phyloP scores from a whole-genome alignment of 2,888 invertebrate species.

The Melikaiella ostensackeni region DNA sequence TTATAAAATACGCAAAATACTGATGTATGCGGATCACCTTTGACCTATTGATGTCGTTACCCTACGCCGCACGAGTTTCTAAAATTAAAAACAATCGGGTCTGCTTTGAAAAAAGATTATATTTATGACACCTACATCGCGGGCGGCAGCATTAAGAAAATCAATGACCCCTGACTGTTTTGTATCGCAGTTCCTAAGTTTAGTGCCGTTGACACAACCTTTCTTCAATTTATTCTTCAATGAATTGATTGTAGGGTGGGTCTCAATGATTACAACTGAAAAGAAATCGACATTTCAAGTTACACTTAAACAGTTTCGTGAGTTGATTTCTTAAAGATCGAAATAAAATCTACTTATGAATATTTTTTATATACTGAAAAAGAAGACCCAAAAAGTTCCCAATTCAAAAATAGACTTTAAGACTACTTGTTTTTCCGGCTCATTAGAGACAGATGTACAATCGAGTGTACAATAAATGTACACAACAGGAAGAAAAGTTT shows the following conservation, averaged over 20 bases:
- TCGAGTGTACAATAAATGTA: no score
- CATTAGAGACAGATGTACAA: no score
- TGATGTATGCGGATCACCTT: background rate
- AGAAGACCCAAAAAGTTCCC: no score
- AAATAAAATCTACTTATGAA: no score
- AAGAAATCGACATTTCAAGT: no score
- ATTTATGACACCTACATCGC: background rate
- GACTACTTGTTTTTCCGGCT: no score
- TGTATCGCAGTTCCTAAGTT: background rate
- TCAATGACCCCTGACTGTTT: background rate
- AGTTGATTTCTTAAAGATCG: no score
- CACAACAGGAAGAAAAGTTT: no score
- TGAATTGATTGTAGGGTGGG: background rate
- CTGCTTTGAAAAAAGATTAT: background rate
- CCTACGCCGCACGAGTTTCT: background rate
- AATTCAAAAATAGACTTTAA: no score
- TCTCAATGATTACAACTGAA: background rate
- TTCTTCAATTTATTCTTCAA: background rate
- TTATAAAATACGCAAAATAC: background rate
- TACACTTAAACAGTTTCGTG: no score
- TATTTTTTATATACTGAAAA: no score
- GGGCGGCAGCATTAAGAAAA: background rate
- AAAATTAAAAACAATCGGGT: conserved; percentile 5
- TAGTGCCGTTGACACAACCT: background rate
- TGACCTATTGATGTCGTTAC: background rate